Conservation (phyloP, 2,113 vertebrate species). For the Puntigrus tetrazona region DNA sequence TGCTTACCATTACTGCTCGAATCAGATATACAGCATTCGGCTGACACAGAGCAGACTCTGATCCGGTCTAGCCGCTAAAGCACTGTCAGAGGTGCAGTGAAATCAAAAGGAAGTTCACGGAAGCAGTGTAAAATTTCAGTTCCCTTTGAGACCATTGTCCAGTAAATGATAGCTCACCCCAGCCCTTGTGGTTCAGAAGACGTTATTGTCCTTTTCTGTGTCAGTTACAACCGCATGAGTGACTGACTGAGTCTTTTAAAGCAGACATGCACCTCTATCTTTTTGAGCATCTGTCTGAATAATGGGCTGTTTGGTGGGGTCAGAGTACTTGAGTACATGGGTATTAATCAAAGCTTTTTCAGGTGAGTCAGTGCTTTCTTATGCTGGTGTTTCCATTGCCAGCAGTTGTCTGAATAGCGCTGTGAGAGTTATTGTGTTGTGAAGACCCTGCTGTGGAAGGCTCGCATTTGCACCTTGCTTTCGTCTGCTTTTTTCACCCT, state of each 20-base stretch:
- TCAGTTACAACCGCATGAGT: not conserved
- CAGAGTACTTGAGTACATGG: not conserved
- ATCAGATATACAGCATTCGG: conserved; percentile 40
- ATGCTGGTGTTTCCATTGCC: not conserved
- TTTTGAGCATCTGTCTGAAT: conserved; percentile 13
- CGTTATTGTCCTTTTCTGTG: not conserved
- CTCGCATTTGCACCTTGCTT: conserved; percentile 9
- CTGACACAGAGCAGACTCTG: conserved; percentile 25
- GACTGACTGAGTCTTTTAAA: not conserved
- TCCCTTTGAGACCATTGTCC: not conserved
- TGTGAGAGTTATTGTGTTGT: not conserved
- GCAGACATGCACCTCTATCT: not conserved
- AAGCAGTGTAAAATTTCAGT: not conserved
- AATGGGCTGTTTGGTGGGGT: conserved; percentile 13
- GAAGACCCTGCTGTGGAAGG: not conserved
- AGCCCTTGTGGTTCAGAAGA: not conserved
- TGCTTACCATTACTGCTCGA: conserved; percentile 35
- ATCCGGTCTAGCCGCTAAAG: not conserved
- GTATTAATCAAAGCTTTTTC: conserved; percentile 30
- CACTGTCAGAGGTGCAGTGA: not conserved
- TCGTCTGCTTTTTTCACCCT: not conserved
- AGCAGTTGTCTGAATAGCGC: not conserved
- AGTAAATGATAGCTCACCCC: not conserved
- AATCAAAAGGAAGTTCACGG: not conserved
- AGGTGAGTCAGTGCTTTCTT: conserved; percentile 2